Conservation (phyloP, 2,888 invertebrate genomes). For the Boloria euphrosyne region DNA sequence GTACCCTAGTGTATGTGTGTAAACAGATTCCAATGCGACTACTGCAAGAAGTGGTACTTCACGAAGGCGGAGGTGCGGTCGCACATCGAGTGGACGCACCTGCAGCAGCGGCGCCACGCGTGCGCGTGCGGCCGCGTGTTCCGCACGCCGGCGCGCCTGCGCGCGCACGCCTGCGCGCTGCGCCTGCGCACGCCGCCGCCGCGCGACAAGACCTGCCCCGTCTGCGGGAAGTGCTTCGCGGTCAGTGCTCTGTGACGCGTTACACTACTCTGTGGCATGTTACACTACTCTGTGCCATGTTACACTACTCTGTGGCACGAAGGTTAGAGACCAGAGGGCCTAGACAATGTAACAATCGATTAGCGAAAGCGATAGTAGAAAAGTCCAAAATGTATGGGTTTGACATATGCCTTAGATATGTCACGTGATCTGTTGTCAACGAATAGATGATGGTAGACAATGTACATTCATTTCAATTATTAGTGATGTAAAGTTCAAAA, state of each 20-base stretch:
- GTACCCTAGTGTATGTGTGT: no score
- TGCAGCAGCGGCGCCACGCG: conserved; percentile 46
- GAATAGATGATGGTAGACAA: no score
- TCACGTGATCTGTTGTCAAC: no score
- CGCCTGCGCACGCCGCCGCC: conserved; percentile 44
- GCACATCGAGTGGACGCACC: conserved; percentile 59
- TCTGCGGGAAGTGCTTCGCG: conserved; percentile 53
- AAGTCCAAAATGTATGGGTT: no score
- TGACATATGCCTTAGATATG: no score
- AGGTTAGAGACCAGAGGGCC: no score
- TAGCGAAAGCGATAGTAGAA: no score
- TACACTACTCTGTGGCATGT: no score
- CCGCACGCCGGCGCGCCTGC: conserved; percentile 51
- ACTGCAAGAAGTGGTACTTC: conserved; percentile 55
- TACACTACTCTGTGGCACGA: no score
- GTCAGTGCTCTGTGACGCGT: conserved; percentile 32
- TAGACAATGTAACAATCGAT: no score
- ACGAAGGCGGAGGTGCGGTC: conserved; percentile 58
- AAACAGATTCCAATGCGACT: conserved; percentile 55
- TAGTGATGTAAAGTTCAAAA: no score
- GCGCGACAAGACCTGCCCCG: conserved; percentile 46
- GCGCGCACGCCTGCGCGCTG: conserved; percentile 45
- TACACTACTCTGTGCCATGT: neutral
- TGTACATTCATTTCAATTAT: no score
- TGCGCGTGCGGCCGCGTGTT: conserved; percentile 56